Conservation (phyloP, 2,113 vertebrate genomes). For the Cettia cetti region DNA sequence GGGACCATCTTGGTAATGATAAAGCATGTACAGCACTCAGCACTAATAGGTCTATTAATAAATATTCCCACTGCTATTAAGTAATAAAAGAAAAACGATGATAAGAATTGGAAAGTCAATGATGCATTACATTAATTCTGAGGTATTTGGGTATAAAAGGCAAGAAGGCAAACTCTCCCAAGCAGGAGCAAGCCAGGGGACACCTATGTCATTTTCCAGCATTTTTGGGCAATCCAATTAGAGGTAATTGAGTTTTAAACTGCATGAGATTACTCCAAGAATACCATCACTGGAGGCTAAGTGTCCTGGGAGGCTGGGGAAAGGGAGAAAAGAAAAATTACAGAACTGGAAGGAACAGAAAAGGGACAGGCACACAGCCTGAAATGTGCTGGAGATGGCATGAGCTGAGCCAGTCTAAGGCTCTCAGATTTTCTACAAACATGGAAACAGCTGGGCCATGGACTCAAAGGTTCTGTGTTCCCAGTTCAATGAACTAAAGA, state of each 20-base stretch:
- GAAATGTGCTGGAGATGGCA: not conserved
- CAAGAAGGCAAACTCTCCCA: not conserved
- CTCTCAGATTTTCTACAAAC: not conserved
- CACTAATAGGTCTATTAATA: not conserved
- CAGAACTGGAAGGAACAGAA: not conserved
- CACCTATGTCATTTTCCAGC: not conserved
- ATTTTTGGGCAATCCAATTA: not conserved
- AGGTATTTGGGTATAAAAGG: not conserved
- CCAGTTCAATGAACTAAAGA: not conserved
- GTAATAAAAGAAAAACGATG: not conserved
- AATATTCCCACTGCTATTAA: not conserved
- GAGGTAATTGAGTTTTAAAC: conserved; percentile 12
- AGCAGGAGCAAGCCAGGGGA: not conserved
- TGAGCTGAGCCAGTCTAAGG: not conserved
- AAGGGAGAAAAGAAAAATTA: not conserved
- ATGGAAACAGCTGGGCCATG: not conserved
- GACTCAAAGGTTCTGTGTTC: not conserved
- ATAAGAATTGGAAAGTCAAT: not conserved
- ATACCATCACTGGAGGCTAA: not conserved
- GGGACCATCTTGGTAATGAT: not conserved
- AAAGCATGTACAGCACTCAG: accelerated
- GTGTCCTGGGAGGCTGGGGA: not conserved
- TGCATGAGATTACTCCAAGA: not conserved
- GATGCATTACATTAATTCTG: not conserved
- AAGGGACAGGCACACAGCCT: not conserved